phyloP scores from a whole-genome alignment of 2,888 invertebrate genomes.

The Euplexia lucipara region DNA sequence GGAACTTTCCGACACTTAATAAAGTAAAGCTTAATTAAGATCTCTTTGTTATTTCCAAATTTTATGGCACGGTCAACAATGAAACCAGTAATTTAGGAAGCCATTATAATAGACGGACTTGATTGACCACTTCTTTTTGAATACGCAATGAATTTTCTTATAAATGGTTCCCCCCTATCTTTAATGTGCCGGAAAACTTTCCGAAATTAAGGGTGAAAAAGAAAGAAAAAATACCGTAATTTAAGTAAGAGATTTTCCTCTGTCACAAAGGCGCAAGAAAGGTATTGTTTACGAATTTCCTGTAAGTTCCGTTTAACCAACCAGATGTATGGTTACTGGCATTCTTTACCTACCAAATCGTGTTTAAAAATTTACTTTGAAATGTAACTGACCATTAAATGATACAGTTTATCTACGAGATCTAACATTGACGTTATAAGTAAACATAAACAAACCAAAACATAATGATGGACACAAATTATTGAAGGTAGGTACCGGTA shows the following conservation, averaged over 20 bases:
- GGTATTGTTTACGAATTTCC: conserved; percentile 43
- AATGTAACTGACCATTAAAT: not conserved
- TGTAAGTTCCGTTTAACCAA: conserved; percentile 18
- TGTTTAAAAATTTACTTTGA: not conserved
- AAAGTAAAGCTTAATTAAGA: conserved; percentile 45
- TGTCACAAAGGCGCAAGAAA: conserved; percentile 19
- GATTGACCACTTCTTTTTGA: conserved; percentile 43
- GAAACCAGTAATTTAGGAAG: conserved; percentile 34
- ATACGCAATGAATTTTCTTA: conserved; percentile 43
- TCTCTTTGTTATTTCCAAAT: conserved; percentile 43
- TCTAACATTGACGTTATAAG: too few species aligned
- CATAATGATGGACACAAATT: too few species aligned
- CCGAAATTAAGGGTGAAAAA: conserved; percentile 7
- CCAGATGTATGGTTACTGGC: not conserved
- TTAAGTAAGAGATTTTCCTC: conserved; percentile 1
- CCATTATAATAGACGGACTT: conserved; percentile 37
- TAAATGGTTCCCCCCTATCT: conserved; percentile 15
- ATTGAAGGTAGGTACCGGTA: too few species aligned
- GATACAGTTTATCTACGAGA: too few species aligned
- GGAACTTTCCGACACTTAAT: conserved; percentile 28
- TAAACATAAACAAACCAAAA: conserved; percentile 14
- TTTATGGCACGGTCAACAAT: conserved; percentile 43
- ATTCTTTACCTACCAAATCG: conserved; percentile 4
- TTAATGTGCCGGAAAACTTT: conserved; percentile 36
- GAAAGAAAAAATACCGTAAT: conserved; percentile 21